Evolutionary conservation across 2,888 invertebrate genomes (phyloP), one percentile per base, ranked within the genome.

Genomic region (Apoda limacodes): DNA sequence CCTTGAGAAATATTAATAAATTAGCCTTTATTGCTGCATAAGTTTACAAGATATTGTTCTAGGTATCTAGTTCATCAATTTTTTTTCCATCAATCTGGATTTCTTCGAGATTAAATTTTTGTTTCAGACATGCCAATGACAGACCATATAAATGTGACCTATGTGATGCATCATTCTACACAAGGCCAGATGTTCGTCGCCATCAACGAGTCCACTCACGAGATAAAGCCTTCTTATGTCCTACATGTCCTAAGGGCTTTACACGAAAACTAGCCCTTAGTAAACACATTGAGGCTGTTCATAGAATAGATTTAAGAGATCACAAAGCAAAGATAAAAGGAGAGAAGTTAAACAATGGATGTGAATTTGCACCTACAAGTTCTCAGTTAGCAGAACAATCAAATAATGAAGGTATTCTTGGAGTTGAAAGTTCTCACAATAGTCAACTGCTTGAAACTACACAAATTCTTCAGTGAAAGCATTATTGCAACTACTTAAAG

Each of bases 261-360:
- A 57, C 65, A 11, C 70, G 76, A 32, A 78, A 78, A 35, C 60
- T 71, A 11, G 76, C 75, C 39, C 55, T 81, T 3, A 81, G 80
- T 44, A 80, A 74, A 47, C 81, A 82, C 40, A 72, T 81, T 68
- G 59, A 58, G 20, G 61, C 58, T 14, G 53, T 70, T 2, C 81
- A 82, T 45, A 66, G 70, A 13, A 49, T 75, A 9, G 51, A 62
- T n/a, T n/a, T n/a, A n/a, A n/a, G n/a, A n/a, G n/a, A n/a, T n/a
- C n/a, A n/a, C n/a, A n/a, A n/a, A n/a, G n/a, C n/a, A n/a, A n/a
- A n/a, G n/a, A n/a, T n/a, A n/a, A n/a, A n/a, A n/a, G n/a, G n/a
- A n/a, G n/a, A n/a, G n/a, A n/a, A n/a, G n/a, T n/a, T n/a, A n/a
- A n/a, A n/a, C n/a, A n/a, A n/a, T n/a, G n/a, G n/a, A n/a, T n/a